Conservation (phyloP, 2,888 invertebrate genomes). For the Hemistola chrysoprasaria region DNA sequence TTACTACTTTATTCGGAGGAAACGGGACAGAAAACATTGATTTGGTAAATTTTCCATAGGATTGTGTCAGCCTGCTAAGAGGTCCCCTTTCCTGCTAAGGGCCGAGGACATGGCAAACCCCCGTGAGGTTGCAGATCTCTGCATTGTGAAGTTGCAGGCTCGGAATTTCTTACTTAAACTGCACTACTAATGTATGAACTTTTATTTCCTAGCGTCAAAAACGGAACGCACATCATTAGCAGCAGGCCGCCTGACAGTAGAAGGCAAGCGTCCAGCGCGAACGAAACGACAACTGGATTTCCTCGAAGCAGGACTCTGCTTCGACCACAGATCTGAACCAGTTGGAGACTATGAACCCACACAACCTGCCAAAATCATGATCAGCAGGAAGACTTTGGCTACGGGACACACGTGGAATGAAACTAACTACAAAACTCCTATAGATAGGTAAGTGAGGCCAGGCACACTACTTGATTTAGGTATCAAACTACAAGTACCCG, state of each 20-base stretch:
- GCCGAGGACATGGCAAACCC: too few relatives aligned
- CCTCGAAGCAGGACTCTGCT: slow-evolving; percentile 56
- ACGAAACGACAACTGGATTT: slow-evolving; percentile 71
- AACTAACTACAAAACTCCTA: slow-evolving; percentile 70
- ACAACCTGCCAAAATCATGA: slow-evolving; percentile 72
- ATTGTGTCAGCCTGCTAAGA: too few relatives aligned
- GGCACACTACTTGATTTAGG: not conserved
- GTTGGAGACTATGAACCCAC: slow-evolving; percentile 63
- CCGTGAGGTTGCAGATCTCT: too few relatives aligned
- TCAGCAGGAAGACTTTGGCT: slow-evolving; percentile 72
- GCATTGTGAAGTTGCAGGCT: too few relatives aligned
- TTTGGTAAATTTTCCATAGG: too few relatives aligned
- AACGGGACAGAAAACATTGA: too few relatives aligned
- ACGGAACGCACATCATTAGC: slow-evolving; percentile 61
- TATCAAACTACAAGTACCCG: not conserved
- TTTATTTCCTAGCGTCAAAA: slow-evolving; percentile 54
- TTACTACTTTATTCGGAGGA: too few relatives aligned
- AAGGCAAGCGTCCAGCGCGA: slow-evolving; percentile 54
- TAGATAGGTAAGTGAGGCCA: slow-evolving; percentile 68
- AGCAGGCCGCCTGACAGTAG: slow-evolving; percentile 50
- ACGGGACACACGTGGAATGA: slow-evolving; percentile 77
- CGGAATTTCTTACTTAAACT: not conserved
- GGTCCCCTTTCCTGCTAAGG: too few relatives aligned
- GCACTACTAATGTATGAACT: too few relatives aligned
- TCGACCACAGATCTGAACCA: slow-evolving; percentile 48